phyloP scores from a whole-genome alignment of 2,888 invertebrate genomes.

The Alloplasta piceator region DNA sequence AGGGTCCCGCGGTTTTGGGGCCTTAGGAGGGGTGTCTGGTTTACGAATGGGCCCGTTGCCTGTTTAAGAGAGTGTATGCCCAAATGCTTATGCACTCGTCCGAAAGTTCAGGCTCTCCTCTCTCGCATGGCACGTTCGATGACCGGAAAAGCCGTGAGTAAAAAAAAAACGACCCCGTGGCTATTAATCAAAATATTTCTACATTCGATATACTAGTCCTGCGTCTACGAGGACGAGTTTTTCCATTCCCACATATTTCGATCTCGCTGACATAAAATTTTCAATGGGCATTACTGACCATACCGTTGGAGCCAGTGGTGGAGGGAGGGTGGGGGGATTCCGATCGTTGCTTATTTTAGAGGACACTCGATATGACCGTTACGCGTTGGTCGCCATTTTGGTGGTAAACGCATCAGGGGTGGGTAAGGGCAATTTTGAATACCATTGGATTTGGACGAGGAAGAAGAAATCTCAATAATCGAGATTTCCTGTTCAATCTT shows the following conservation, averaged over 20 bases:
- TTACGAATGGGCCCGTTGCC: constrained; percentile 75
- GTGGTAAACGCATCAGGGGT: too few relatives aligned
- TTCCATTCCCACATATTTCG: constrained; percentile 28
- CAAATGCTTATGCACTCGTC: constrained; percentile 50
- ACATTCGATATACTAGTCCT: constrained; percentile 59
- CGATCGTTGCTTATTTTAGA: constrained; percentile 47
- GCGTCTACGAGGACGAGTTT: constrained; percentile 51
- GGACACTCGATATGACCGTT: constrained; percentile 47
- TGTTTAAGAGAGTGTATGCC: constrained; percentile 49
- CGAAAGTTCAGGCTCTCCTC: constrained; percentile 42
- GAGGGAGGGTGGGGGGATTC: neutral
- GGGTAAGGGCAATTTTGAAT: too few relatives aligned
- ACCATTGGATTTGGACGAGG: too few relatives aligned
- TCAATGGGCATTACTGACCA: too few relatives aligned
- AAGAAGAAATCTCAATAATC: too few relatives aligned
- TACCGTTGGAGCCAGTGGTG: too few relatives aligned
- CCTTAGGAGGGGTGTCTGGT: constrained; percentile 71
- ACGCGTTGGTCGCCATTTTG: neutral
- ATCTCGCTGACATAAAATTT: too few relatives aligned
- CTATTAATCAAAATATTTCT: constrained; percentile 75
- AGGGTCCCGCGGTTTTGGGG: constrained; percentile 18
- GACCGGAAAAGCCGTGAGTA: constrained; percentile 70
- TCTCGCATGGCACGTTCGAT: constrained; percentile 53
- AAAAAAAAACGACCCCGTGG: constrained; percentile 40
- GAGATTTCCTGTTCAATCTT: too few relatives aligned